Percentiles rank a stretch among this genome's conserved stretches.
phyloP scores from a whole-genome alignment of 1,140 invertebrate genomes.

The Episyrphus balteatus region DNA sequence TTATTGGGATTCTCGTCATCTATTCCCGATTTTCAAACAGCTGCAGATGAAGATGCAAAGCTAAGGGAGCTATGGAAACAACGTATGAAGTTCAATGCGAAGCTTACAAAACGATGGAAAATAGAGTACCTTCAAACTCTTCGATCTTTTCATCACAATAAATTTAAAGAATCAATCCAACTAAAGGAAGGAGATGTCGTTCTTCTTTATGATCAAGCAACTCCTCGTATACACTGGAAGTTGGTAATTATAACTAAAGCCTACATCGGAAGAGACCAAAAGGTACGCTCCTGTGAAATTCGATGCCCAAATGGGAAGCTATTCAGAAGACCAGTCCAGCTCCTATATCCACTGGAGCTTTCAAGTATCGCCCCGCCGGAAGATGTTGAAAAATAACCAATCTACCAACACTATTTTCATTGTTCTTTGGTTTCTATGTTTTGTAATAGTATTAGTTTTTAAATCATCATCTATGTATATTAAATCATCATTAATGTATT shows the following conservation, averaged over 20 bases:
- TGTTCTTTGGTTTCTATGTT: too few species aligned
- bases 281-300: neutral
- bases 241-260: neutral
- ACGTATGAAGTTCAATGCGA: neutral
- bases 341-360: neutral
- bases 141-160: neutral
- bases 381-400: neutral
- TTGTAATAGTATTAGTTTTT: too few species aligned
- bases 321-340: neutral
- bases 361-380: neutral
- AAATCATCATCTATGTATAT: too few species aligned
- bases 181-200: neutral
- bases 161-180: too few species aligned
- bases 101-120: neutral
- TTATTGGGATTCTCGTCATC: neutral
- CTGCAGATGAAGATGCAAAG: too few species aligned
- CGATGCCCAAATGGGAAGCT: neutral
- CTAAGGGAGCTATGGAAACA: neutral
- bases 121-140: neutral
- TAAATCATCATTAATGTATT: too few species aligned
- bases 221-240: neutral
- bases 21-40: neutral
- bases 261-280: neutral
- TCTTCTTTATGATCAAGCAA: neutral
- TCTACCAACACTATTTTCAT: too few species aligned